Evolutionary conservation across 37 sponge, comb jelly and placozoan genomes (phyloP).

Genomic region (Lycopodina hypogea): DNA sequence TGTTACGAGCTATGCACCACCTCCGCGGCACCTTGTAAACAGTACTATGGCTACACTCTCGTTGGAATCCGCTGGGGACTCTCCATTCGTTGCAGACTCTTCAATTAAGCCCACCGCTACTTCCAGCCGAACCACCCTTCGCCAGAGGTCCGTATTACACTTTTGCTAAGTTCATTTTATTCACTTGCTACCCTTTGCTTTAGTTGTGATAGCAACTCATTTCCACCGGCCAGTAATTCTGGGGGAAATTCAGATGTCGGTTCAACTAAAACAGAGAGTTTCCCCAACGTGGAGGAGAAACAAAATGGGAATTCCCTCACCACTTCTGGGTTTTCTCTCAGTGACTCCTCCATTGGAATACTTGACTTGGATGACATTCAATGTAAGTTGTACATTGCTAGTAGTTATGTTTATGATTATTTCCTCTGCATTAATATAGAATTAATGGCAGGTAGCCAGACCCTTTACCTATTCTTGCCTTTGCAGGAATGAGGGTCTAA

Average conservation of each 20-base stretch:
- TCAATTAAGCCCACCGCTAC: slow-evolving; percentile 38
- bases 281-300: neutral
- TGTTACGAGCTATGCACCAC: no score
- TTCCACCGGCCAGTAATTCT: neutral
- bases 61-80: slow-evolving; percentile 27
- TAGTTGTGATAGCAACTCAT: no score
- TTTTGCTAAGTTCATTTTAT: no score
- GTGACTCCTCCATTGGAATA: slow-evolving; percentile 39
- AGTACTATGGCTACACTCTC: slow-evolving; percentile 27
- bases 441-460: no score
- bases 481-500: no score
- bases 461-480: no score
- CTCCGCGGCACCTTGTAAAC: no score
- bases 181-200: no score
- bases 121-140: neutral
- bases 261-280: no score
- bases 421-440: no score
- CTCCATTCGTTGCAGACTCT: slow-evolving; percentile 52
- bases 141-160: neutral
- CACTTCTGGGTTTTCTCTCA: neutral
- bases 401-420: neutral
- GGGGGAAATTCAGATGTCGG: neutral
- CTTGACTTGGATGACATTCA: slow-evolving; percentile 48
- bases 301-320: neutral
- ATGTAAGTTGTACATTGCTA: slow-evolving; percentile 7